Percentiles rank a stretch among this genome's conserved stretches.
These are phyloP conservation scores for Phoxinus phoxinus DNA, from an alignment of 2,113 vertebrate species.

Conservation along the genomic window DNA sequence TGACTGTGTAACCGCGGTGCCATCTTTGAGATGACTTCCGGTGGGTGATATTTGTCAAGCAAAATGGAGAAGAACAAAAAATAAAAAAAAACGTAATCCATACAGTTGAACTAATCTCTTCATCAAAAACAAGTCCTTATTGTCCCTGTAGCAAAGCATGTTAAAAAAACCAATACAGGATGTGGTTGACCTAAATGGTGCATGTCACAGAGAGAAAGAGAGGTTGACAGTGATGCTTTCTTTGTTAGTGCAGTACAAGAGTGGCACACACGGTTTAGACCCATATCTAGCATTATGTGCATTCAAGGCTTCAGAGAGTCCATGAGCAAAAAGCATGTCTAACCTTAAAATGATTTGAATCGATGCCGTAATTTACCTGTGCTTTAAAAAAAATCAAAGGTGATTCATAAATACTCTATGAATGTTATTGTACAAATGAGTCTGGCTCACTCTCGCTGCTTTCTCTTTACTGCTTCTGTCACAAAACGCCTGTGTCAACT, in stretches of 20 bases:
- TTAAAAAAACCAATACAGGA: constrained; percentile 72
- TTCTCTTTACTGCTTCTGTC: neutral
- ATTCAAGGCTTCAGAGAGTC: neutral
- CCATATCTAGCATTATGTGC: neutral
- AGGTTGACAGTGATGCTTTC: constrained; percentile 21
- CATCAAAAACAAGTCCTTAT: constrained; percentile 15
- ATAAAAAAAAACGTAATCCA: neutral
- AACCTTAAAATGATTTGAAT: neutral
- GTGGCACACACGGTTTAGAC: neutral
- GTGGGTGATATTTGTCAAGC: neutral
- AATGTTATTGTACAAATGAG: neutral
- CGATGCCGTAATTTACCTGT: neutral
- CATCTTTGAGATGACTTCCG: neutral
- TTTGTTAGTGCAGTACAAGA: neutral
- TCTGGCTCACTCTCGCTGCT: neutral
- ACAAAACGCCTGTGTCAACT: neutral
- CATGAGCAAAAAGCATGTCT: neutral
- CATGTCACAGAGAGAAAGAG: constrained; percentile 47
- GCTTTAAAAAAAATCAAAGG: neutral
- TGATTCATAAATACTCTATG: neutral
- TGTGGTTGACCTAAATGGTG: constrained; percentile 78
- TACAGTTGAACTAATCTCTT: neutral
- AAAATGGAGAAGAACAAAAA: neutral
- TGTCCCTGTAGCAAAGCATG: constrained; percentile 60
- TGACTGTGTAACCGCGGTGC: neutral